Evolutionary conservation across 2,113 vertebrate species (phyloP), one percentile per base, ranked within the genome.

Genomic region (Hemicordylus capensis): DNA sequence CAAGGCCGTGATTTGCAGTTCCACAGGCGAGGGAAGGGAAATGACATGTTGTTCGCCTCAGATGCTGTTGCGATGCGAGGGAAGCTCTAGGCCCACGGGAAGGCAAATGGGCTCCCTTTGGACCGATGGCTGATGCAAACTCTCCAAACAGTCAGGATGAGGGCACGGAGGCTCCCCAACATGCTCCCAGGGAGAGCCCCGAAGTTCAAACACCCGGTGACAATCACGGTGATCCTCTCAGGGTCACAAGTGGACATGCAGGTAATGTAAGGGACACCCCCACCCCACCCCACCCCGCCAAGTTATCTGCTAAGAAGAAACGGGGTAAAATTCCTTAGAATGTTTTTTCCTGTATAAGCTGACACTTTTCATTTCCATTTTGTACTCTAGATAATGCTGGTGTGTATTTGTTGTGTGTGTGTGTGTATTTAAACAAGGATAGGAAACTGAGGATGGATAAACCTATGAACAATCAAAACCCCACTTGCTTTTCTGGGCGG

Each of bases 81-180:
- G 22, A 17, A 39, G 7, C 56, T 15, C 11, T 0, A 34, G 42
- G 48, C 39, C 46, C 48, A 17, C 17, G 14, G 51, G 54, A 28
- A 42, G 6, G 37, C 37, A 15, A 3, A 42, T 1, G 76, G 56
- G n/a, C 11, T 59, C 24, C 1, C 76, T 4, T 19, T 39, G 3
- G 51, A 58, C 46, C 17, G 72, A 94, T 93, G 93, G 92, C 91
- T 56, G 89, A 90, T 20, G 93, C 90, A 56, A 76, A 77, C 51
- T 28, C 42, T 28, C 51, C 78, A 0, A 11, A 8, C 6, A 14
- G 37, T 4, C 78, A 46, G 79, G 89, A 4, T 34, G 85, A 4
- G 11, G 20, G 58, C 8, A 7, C 61, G 3, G 39, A 44, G 3
- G 19, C 39, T 26, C n/a, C 46, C 4, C 39, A 37, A 17, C 26